Percentiles rank a stretch among this genome's conserved stretches.
Evolutionary conservation across 2,888 invertebrate species (phyloP).

Genomic region (Cantharis nigra): DNA sequence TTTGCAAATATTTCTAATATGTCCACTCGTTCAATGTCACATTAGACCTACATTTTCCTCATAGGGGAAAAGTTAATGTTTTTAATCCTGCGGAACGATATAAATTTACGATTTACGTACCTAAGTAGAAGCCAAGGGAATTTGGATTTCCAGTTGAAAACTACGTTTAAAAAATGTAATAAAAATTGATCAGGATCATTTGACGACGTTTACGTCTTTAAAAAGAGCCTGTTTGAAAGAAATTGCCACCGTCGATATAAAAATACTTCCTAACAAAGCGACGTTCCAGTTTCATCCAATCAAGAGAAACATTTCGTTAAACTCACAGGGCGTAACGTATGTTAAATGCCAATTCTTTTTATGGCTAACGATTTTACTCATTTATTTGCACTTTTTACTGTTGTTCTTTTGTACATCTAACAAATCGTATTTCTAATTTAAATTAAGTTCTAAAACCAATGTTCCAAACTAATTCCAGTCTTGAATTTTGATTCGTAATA

Average conservation of each 20-base stretch:
- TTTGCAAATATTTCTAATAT: conserved; percentile 35
- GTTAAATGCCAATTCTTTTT: conserved; percentile 29
- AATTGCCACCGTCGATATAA: conserved; percentile 19
- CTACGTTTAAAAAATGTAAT: conserved; percentile 19
- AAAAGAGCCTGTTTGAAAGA: conserved; percentile 18
- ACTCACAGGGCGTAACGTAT: conserved; percentile 32
- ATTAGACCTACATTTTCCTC: conserved; percentile 9
- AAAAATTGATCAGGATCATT: conserved; percentile 26
- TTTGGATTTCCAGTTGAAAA: conserved; percentile 21
- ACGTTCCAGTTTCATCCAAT: conserved; percentile 29
- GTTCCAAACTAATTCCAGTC: neutral
- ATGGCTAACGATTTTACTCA: conserved; percentile 30
- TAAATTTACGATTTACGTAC: conserved; percentile 19
- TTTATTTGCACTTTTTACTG: conserved; percentile 21
- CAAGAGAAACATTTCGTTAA: conserved; percentile 31
- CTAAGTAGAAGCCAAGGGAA: neutral
- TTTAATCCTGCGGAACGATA: conserved; percentile 35
- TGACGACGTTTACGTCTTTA: conserved; percentile 19
- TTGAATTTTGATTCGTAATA: neutral
- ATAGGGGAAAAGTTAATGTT: conserved; percentile 31
- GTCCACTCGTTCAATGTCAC: conserved; percentile 18
- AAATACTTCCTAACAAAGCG: conserved; percentile 18
- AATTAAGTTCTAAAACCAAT: neutral
- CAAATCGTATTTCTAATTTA: neutral
- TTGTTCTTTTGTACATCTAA: neutral